Evolutionary conservation across 2,888 invertebrate genomes (phyloP).

Genomic region (Tortrix viridana): DNA sequence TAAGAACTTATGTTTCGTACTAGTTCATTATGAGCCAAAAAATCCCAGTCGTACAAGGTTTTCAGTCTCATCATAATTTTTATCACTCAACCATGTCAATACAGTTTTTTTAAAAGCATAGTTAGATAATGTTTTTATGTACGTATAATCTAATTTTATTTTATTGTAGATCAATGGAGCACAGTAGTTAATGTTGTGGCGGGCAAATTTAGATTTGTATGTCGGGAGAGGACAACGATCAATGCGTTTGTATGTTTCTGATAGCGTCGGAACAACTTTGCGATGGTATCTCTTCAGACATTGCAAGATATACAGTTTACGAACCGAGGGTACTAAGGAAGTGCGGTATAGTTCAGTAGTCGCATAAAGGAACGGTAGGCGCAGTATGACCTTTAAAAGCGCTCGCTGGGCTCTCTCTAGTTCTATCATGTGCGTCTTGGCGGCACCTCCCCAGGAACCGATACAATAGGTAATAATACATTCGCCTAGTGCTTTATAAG

Average conservation of each 20-base stretch:
- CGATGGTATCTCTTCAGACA: background rate
- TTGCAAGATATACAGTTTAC: background rate
- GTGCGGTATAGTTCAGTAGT: background rate
- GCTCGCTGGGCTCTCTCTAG: conserved; percentile 12
- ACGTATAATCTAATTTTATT: background rate
- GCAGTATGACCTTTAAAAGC: background rate
- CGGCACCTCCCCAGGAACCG: conserved; percentile 5
- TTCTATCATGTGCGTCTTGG: background rate
- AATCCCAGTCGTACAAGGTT: too few relatives aligned
- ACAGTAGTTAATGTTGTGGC: background rate
- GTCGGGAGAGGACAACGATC: background rate
- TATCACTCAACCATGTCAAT: too few relatives aligned
- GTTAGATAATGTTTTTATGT: background rate
- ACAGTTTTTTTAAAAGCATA: background rate
- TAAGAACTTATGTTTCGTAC: too few relatives aligned
- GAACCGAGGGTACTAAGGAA: background rate
- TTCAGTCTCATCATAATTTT: too few relatives aligned
- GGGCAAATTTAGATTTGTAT: background rate
- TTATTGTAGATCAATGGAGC: too few relatives aligned
- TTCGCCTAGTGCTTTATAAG: background rate
- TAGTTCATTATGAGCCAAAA: too few relatives aligned
- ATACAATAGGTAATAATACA: conserved; percentile 6
- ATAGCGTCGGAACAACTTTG: background rate
- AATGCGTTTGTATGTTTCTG: background rate
- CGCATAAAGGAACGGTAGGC: background rate